Conservation (phyloP, 2,113 vertebrate species). For the Entelurus aequoreus region DNA sequence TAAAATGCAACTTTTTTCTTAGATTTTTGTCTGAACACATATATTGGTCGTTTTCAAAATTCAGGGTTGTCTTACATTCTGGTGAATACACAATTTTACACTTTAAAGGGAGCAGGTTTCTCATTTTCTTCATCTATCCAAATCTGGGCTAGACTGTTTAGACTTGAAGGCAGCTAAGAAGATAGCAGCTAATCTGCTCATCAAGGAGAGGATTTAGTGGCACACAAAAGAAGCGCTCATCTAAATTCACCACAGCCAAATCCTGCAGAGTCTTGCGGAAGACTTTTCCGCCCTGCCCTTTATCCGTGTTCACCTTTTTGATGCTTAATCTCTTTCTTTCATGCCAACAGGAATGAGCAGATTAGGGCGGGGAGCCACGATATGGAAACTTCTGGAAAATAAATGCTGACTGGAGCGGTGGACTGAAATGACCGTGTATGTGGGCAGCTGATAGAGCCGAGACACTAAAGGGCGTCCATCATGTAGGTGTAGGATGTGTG, state of each 20-base stretch:
- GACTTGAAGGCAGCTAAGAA: constrained; percentile 28
- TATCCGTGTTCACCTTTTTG: constrained; percentile 60
- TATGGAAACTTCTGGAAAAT: constrained; percentile 18
- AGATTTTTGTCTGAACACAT: no score
- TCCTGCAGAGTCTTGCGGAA: constrained; percentile 35
- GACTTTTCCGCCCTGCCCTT: constrained; percentile 37
- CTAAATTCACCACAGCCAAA: constrained; percentile 45
- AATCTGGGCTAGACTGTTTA: constrained; percentile 13
- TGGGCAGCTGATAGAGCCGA: not conserved
- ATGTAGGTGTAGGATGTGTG: not conserved
- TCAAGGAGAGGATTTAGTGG: constrained; percentile 55
- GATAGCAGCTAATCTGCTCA: constrained; percentile 43
- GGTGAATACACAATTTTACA: not conserved
- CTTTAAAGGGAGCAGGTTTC: not conserved
- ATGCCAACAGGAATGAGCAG: constrained; percentile 59
- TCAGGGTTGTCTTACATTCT: no score
- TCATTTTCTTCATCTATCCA: constrained; percentile 11
- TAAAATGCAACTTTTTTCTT: no score
- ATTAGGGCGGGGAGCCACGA: constrained; percentile 54
- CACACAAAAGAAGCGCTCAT: constrained; percentile 47
- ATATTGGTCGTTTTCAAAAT: no score
- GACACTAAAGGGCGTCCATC: constrained; percentile 19
- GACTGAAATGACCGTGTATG: not conserved
- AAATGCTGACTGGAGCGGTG: constrained; percentile 16
- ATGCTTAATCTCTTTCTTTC: constrained; percentile 63